Conservation (phyloP, 1,140 invertebrate species). For the Arctopsyche grandis region DNA sequence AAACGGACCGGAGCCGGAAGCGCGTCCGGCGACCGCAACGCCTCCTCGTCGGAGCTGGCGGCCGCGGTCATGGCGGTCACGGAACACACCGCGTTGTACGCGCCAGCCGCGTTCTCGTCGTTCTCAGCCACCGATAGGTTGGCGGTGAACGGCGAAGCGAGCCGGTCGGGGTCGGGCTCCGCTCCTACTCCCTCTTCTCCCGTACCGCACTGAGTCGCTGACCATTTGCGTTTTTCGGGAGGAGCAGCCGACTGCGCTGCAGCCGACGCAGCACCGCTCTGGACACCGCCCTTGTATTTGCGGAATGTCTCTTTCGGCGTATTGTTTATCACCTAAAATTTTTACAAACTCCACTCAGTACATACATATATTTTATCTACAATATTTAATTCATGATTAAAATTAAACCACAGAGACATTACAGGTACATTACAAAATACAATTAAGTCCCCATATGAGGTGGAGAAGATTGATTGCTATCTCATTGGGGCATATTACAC, state of each 20-base stretch:
- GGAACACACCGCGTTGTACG: slow-evolving; percentile 39
- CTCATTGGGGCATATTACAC: too few relatives aligned
- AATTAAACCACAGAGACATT: too few relatives aligned
- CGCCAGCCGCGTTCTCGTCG: slow-evolving; percentile 58
- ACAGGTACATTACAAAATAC: too few relatives aligned
- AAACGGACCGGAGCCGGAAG: slow-evolving; percentile 85
- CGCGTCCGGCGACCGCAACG: slow-evolving; percentile 54
- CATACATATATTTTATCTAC: slow-evolving; percentile 22
- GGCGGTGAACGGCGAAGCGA: slow-evolving; percentile 53
- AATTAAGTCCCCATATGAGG: too few relatives aligned
- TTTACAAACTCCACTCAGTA: too few relatives aligned
- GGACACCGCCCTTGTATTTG: slow-evolving; percentile 53
- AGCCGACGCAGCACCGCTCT: slow-evolving; percentile 62
- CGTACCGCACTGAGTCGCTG: slow-evolving; percentile 62
- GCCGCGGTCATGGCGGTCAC: slow-evolving; percentile 45
- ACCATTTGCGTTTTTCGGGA: slow-evolving; percentile 85
- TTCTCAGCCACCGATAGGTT: slow-evolving; percentile 59
- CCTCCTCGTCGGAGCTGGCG: slow-evolving; percentile 74
- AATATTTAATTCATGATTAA: too few relatives aligned
- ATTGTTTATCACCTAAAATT: slow-evolving; percentile 56
- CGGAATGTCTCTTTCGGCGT: slow-evolving; percentile 51
- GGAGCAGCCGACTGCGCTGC: slow-evolving; percentile 69
- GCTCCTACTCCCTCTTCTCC: neutral
- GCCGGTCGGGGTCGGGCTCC: slow-evolving; percentile 56
- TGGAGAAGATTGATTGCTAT: too few relatives aligned